phyloP scores from a whole-genome alignment of 2,797 vertebrate species.

The Hemitrygon akajei region DNA sequence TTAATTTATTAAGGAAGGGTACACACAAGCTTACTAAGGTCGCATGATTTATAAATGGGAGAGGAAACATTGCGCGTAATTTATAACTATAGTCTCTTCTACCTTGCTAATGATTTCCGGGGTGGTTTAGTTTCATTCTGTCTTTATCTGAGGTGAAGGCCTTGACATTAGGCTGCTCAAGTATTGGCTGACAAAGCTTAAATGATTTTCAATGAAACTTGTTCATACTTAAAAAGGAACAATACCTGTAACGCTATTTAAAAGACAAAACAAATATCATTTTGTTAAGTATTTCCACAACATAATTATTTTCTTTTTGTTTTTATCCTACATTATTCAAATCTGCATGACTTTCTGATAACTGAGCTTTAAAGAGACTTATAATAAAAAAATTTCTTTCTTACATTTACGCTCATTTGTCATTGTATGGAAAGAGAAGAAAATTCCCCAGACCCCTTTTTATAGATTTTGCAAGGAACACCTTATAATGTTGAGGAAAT shows the following conservation, averaged over 20 bases:
- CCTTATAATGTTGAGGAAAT: no score
- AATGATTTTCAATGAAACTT: neutral
- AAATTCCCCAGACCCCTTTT: no score
- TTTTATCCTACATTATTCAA: no score
- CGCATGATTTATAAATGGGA: neutral
- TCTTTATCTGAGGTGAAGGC: neutral
- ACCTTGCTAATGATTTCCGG: neutral
- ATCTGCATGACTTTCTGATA: no score
- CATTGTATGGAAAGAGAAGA: no score
- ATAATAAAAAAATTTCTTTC: no score
- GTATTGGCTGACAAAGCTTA: neutral
- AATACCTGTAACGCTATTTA: neutral
- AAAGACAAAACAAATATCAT: neutral
- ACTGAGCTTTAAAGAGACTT: no score
- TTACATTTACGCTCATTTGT: no score
- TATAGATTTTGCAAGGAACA: no score
- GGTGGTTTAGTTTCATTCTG: slow-evolving; percentile 5
- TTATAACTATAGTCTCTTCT: neutral
- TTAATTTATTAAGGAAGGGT: neutral
- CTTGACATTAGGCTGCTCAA: neutral
- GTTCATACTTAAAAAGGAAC: neutral
- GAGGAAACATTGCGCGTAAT: neutral
- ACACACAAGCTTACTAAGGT: neutral
- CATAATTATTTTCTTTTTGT: neutral
- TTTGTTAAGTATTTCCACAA: neutral